Conservation (phyloP, 2,113 vertebrate genomes). For the Pseudolaguvia tuberculata region DNA sequence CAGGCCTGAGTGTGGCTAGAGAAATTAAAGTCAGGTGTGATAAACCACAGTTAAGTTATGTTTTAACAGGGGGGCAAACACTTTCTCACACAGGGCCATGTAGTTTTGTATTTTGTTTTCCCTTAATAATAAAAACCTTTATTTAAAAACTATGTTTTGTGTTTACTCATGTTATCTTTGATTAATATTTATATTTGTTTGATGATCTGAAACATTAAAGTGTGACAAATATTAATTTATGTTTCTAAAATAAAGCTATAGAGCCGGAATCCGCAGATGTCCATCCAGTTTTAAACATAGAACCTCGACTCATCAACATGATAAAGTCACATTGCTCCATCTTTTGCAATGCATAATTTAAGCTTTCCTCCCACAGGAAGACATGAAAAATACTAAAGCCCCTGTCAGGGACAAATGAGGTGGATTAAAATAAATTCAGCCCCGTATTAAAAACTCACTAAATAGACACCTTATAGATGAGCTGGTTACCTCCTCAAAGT, state of each 20-base stretch:
- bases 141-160: too few relatives aligned
- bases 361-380: background rate
- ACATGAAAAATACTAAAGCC: background rate
- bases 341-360: constrained; percentile 6
- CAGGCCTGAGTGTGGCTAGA: too few relatives aligned
- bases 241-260: background rate
- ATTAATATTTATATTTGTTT: too few relatives aligned
- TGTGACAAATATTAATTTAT: background rate
- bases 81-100: too few relatives aligned
- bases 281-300: constrained; percentile 49
- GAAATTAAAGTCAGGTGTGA: too few relatives aligned
- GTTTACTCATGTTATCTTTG: too few relatives aligned
- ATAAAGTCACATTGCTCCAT: background rate
- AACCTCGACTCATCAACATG: constrained; percentile 10
- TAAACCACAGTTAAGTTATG: too few relatives aligned
- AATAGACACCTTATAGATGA: background rate
- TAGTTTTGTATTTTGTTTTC: too few relatives aligned
- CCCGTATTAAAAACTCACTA: background rate
- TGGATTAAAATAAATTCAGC: background rate
- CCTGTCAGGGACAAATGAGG: background rate
- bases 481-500: constrained; percentile 88
- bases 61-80: too few relatives aligned
- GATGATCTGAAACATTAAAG: too few relatives aligned
- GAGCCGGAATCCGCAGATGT: background rate
- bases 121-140: too few relatives aligned